These are phyloP conservation scores for Drosophila infuscata DNA, from an alignment of 2,888 invertebrate genomes.

Conservation along the genomic window DNA sequence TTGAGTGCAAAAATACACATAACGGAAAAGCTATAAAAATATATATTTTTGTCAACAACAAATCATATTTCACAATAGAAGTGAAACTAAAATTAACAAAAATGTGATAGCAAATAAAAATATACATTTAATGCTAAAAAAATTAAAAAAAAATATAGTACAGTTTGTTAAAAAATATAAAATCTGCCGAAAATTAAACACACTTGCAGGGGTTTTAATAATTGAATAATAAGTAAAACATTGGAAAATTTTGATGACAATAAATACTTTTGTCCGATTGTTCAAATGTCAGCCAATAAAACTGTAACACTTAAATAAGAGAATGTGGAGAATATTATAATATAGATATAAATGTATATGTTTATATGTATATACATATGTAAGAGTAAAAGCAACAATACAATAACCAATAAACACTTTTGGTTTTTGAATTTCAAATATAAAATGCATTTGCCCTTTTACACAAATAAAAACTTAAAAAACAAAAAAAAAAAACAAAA, in stretches of 20 bases:
- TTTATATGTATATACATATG: too few species aligned
- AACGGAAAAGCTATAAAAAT: conserved; percentile 47
- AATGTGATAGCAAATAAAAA: conserved; percentile 34
- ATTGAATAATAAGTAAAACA: not conserved
- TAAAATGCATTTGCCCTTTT: conserved; percentile 66
- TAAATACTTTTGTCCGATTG: not conserved
- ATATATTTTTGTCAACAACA: conserved; percentile 39
- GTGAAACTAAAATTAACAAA: conserved; percentile 17
- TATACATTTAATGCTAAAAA: conserved; percentile 20
- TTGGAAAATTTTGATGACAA: not conserved
- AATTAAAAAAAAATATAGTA: conserved; percentile 5
- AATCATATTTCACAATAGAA: conserved; percentile 39
- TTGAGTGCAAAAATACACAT: conserved; percentile 24
- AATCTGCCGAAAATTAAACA: conserved; percentile 3
- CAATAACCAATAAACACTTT: conserved; percentile 30
- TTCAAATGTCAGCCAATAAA: not conserved
- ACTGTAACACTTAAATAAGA: not conserved
- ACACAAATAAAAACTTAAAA: conserved; percentile 23
- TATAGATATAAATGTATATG: not conserved
- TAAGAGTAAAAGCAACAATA: not conserved
- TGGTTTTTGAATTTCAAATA: conserved; percentile 50
- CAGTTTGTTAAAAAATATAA: not conserved
- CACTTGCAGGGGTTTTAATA: not conserved
- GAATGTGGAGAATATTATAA: not conserved
- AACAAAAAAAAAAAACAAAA: not conserved